These are phyloP conservation scores for Trypoxylon attenuatum DNA, from an alignment of 2,888 invertebrate genomes.

Conservation along the genomic window DNA sequence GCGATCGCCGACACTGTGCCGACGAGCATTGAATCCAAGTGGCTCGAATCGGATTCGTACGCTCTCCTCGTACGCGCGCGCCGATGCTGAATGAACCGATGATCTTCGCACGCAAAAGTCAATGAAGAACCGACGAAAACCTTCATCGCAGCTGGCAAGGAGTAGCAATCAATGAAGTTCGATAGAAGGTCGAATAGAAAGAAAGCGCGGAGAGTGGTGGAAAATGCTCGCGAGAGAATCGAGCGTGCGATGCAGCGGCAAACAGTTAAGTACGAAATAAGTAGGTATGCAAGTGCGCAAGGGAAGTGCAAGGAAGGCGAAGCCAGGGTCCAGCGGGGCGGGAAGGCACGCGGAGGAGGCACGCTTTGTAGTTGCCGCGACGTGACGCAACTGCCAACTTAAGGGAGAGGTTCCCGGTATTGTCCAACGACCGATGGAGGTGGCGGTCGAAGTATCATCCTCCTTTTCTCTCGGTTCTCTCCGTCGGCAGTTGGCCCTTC, in stretches of 20 bases:
- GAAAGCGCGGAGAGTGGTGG: background rate
- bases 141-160: too few relatives aligned
- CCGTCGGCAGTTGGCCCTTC: background rate
- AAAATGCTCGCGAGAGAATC: background rate
- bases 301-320: constrained; percentile 2
- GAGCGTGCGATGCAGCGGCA: too few relatives aligned
- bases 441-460: constrained; percentile 37
- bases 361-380: constrained; percentile 74
- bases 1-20: background rate
- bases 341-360: constrained; percentile 16
- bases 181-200: too few relatives aligned
- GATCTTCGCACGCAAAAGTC: too few relatives aligned
- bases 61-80: too few relatives aligned
- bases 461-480: constrained; percentile 20
- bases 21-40: too few relatives aligned
- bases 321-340: background rate
- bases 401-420: constrained; percentile 70
- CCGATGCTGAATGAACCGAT: too few relatives aligned
- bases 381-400: constrained; percentile 73
- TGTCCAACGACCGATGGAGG: constrained; percentile 38
- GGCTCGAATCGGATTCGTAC: too few relatives aligned
- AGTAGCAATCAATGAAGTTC: too few relatives aligned
- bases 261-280: constrained; percentile 62
- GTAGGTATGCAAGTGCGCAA: constrained; percentile 61
- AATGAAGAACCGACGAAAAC: too few relatives aligned